Evolutionary conservation across 2,113 vertebrate genomes (phyloP).

Genomic region (Centropristis striata): DNA sequence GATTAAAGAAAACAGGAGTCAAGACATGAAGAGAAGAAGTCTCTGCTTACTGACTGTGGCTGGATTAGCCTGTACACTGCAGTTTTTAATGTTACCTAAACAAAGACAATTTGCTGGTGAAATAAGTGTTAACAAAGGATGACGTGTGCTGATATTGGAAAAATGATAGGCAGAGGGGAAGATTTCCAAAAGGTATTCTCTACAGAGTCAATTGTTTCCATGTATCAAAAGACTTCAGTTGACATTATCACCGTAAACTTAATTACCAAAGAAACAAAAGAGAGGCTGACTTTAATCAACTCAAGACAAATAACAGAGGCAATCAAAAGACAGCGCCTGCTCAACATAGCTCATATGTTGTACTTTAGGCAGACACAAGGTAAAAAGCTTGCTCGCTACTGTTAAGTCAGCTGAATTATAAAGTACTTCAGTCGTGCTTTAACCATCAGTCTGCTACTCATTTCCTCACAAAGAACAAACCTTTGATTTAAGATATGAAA

Average conservation of each 20-base stretch:
- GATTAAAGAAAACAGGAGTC: conserved; percentile 3
- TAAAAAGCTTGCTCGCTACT: background rate
- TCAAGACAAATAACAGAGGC: background rate
- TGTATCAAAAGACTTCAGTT: conserved; percentile 5
- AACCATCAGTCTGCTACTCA: background rate
- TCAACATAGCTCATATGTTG: background rate
- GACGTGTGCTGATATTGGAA: background rate
- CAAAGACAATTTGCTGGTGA: background rate
- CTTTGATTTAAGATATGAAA: background rate
- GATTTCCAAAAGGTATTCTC: background rate
- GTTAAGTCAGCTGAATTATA: background rate
- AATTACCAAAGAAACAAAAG: background rate
- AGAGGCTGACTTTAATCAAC: background rate
- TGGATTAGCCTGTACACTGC: background rate
- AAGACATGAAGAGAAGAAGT: background rate
- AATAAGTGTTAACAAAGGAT: background rate
- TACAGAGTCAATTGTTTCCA: background rate
- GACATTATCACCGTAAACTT: background rate
- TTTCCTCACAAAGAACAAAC: background rate
- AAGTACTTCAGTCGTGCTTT: background rate
- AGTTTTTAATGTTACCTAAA: background rate
- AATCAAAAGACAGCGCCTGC: background rate
- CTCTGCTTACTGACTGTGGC: background rate
- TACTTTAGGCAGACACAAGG: background rate
- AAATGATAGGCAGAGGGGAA: background rate